Evolutionary conservation across 2,113 vertebrate genomes (phyloP), one percentile per base, ranked within the genome.

Genomic region (Hyperoodon ampullatus): DNA sequence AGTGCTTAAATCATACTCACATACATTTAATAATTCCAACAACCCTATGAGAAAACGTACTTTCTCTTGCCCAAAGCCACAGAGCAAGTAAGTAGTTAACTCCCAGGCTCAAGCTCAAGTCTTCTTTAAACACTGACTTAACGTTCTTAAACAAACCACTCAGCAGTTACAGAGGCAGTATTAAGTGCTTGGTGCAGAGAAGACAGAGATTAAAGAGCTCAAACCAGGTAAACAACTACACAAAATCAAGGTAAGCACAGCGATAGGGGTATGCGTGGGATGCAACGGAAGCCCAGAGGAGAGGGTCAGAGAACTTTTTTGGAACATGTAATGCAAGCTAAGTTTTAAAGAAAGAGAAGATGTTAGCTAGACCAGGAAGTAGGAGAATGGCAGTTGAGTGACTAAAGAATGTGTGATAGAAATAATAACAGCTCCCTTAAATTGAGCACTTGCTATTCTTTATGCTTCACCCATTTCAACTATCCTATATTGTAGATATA

Each of bases 1-100:
- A 97, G 42, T 88, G 42, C 71, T 91, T 88, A 95, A 96, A 68
- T 15, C 42, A 91, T 96, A 90, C 90, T 75, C 94, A 97, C 77
- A 93, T 65, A n/a, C 19, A 74, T 88, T 94, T 90, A 91, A 94
- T 90, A 83, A 65, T 77, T 90, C 60, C 70, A 88, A 63, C 66
- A 66, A 91, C 42, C 93, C 82, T 95, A 16, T 63, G 94, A 95
- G 82, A 93, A 95, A 95, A 95, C 26, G 71, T 63, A 93, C 53
- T 91, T 92, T 80, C 58, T 88, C 70, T 63, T 72, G 30, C 58
- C 93, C 71, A 95, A 88, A 87, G 83, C 83, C 90, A 96, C 77
- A 92, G 42, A 96, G 70, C 81, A 88, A 95, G 87, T 91, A 87
- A 90, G 58, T 47, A 82, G 60, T 93, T 80, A 95, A 94, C 68